Evolutionary conservation across 53 echinoderm and acorn worm species (phyloP), one percentile per base, ranked within the genome.

Genomic region (Paracentrotus lividus): DNA sequence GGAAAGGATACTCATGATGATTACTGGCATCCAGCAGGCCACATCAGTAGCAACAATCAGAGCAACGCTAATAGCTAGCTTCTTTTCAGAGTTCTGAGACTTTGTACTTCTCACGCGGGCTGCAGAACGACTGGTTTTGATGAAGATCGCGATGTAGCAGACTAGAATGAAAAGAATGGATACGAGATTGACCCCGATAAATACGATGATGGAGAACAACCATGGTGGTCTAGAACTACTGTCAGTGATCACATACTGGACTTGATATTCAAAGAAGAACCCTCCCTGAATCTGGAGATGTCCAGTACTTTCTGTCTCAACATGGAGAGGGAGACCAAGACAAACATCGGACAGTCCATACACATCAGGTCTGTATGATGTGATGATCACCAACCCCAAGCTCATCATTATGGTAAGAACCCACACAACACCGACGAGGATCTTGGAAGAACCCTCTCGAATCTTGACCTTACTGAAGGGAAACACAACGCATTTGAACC

Each of bases 1-100:
- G 1, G 95, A 95, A 6, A 96, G 93, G 59, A 96, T 94, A 18
- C 96, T 93, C 96, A 96, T 92, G 52, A 96, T 93, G 59, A 96
- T 96, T n/a, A 96, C 93, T 4, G 96, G 96, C 92, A 96, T 88
- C 94, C 96, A 96, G 52, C 96, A 96, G 34, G 77, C 49, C 29
- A 87, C 87, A 56, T 94, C 96, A 24, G 96, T 93, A 4, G 77
- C 86, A 24, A 96, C 57, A 29, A 96, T 94, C 51, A 94, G 42
- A 0, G 88, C 93, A 93, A 95, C 93, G 26, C 59, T 49, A 4
- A 76, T 43, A 12, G 96, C 96, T 89, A 96, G 36, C 40, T 77
- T 94, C 13, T 88, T 89, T 29, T 96, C 93, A n/a, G 53, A 89
- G 5, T 91, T 56, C 10, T 91, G 60, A 66, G 49, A 65, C 0